Conservation (phyloP, 2,113 vertebrate genomes). For the Tetraodon nigroviridis region DNA sequence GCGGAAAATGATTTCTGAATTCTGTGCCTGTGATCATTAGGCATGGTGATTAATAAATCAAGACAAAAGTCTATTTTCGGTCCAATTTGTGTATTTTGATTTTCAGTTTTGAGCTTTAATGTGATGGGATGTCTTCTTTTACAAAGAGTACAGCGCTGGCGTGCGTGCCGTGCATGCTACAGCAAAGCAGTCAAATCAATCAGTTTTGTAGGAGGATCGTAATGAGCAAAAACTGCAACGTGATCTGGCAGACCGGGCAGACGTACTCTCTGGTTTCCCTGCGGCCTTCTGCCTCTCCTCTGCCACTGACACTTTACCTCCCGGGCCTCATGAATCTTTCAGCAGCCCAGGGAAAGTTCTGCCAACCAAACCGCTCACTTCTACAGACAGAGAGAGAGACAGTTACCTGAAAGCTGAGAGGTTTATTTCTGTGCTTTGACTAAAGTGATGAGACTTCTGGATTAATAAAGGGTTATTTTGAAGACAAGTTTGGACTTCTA, state of each 20-base stretch:
- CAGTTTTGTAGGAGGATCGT: slow-evolving; percentile 56
- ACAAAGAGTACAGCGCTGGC: neutral
- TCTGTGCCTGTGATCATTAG: too few species aligned
- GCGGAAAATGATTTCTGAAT: too few species aligned
- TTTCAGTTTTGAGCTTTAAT: too few species aligned
- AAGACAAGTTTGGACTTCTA: too few species aligned
- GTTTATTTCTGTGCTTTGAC: slow-evolving; percentile 15
- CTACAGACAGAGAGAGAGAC: slow-evolving; percentile 1
- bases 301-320: slow-evolving; percentile 65
- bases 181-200: slow-evolving; percentile 67
- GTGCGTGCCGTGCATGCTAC: too few species aligned
- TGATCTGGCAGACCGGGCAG: slow-evolving; percentile 45
- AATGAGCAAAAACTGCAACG: slow-evolving; percentile 61
- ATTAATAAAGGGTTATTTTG: too few species aligned
- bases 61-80: too few species aligned
- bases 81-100: too few species aligned
- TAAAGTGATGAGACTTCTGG: neutral
- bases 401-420: neutral
- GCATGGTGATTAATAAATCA: too few species aligned
- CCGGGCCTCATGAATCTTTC: slow-evolving; percentile 70
- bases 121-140: too few species aligned
- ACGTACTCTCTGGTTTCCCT: slow-evolving; percentile 30
- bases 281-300: slow-evolving; percentile 25
- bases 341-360: slow-evolving; percentile 57
- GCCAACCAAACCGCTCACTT: slow-evolving; percentile 36